Conservation (phyloP, 2,113 vertebrate genomes). For the Phalacrocorax carbo region DNA sequence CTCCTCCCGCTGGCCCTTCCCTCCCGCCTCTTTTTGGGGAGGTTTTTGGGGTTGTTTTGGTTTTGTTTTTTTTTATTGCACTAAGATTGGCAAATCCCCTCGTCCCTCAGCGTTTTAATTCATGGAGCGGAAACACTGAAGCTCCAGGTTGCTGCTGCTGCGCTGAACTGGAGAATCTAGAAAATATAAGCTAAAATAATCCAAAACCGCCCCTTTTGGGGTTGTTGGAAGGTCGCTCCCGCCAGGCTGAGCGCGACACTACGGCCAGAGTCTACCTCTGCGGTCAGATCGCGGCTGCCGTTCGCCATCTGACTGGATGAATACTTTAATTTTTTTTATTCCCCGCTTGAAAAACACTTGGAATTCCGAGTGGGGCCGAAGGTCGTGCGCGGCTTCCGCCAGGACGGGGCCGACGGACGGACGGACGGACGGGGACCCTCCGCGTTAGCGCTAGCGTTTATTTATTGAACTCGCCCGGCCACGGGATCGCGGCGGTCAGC, state of each 20-base stretch:
- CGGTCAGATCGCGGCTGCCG: not conserved
- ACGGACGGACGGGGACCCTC: not conserved
- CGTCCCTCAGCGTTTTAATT: rapidly evolving
- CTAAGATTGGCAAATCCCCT: not conserved
- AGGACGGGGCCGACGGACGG: not conserved
- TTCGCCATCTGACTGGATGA: not conserved
- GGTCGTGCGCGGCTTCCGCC: rapidly evolving
- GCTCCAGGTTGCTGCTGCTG: not conserved
- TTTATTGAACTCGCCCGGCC: not conserved
- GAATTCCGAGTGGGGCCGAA: not conserved
- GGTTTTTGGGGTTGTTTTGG: too few relatives aligned
- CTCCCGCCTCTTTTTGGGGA: not conserved
- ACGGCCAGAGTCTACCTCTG: not conserved
- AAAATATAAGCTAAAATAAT: not conserved
- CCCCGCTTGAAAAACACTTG: not conserved
- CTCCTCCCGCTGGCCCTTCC: not conserved
- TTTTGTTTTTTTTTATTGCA: not conserved
- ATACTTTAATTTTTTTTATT: not conserved
- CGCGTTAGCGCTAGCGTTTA: not conserved
- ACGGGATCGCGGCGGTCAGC: not conserved
- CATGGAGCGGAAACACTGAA: not conserved
- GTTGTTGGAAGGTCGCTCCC: not conserved
- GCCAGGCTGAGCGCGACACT: not conserved
- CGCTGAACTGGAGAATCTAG: too few relatives aligned
- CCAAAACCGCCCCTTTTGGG: not conserved